Evolutionary conservation across 2,888 invertebrate genomes (phyloP).

Genomic region (Drosophila mayaguana): DNA sequence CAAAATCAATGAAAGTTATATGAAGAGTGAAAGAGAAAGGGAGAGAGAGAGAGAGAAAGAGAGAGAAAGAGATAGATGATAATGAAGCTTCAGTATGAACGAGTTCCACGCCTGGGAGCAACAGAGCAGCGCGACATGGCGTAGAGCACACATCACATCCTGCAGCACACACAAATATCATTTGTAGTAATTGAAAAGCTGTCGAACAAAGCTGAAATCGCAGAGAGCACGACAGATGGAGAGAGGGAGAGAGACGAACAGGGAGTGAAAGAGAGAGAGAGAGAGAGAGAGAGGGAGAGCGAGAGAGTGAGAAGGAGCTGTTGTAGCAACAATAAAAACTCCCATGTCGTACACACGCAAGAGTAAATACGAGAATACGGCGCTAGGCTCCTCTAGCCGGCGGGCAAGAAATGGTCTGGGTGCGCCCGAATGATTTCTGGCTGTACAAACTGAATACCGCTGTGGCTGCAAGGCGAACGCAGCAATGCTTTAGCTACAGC

Average conservation of each 20-base stretch:
- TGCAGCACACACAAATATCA: constrained; percentile 55
- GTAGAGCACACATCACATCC: constrained; percentile 32
- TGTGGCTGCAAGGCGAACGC: constrained; percentile 25
- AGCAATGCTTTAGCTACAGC: constrained; percentile 5
- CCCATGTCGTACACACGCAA: constrained; percentile 8
- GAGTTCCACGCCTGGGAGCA: constrained; percentile 18
- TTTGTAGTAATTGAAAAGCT: constrained; percentile 79
- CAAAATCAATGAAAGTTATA: constrained; percentile 63
- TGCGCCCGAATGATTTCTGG: constrained; percentile 64
- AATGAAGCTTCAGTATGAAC: constrained; percentile 6
- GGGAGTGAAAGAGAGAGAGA: too few species aligned
- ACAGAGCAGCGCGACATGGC: constrained; percentile 8
- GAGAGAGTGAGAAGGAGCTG: constrained; percentile 3
- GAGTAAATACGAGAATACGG: constrained; percentile 26
- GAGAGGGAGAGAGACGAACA: too few species aligned
- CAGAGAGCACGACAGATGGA: not conserved
- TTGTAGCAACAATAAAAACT: constrained; percentile 14
- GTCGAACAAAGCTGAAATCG: constrained; percentile 66
- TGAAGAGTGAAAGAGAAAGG: too few species aligned
- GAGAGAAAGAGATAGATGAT: constrained; percentile 9
- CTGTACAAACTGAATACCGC: constrained; percentile 71
- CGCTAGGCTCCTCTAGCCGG: constrained; percentile 16
- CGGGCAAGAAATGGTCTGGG: constrained; percentile 32
- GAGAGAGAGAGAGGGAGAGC: not conserved
- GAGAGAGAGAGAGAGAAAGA: constrained; percentile 8